phyloP scores from a whole-genome alignment of 2,113 vertebrate species.

The Paramormyrops kingsleyae region DNA sequence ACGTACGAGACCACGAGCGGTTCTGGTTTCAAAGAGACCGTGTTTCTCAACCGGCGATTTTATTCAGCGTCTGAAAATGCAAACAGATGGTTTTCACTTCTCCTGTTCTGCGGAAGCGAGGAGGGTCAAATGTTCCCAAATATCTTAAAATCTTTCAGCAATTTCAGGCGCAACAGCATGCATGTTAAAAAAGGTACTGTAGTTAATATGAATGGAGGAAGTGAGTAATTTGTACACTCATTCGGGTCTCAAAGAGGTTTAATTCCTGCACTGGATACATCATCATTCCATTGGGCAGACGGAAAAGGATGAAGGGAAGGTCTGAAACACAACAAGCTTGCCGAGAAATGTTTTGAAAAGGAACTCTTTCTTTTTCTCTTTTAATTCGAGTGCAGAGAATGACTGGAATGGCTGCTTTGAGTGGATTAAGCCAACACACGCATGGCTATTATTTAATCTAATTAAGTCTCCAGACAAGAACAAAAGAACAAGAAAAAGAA shows the following conservation, averaged over 20 bases:
- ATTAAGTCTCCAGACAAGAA: constrained; percentile 62
- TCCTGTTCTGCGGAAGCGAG: constrained; percentile 7
- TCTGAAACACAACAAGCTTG: constrained; percentile 28
- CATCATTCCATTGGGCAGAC: constrained; percentile 48
- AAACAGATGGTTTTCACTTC: constrained; percentile 21
- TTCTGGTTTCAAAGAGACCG: not conserved
- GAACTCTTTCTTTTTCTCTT: constrained; percentile 50
- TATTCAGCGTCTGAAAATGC: constrained; percentile 11
- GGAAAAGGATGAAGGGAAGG: constrained; percentile 35
- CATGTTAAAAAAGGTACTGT: constrained; percentile 14
- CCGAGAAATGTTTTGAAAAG: constrained; percentile 59
- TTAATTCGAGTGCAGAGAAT: constrained; percentile 50
- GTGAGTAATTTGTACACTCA: constrained; percentile 39
- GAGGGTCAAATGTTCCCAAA: constrained; percentile 31
- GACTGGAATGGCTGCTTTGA: constrained; percentile 57
- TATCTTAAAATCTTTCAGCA: constrained; percentile 31
- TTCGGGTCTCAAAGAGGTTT: constrained; percentile 30
- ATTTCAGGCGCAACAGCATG: constrained; percentile 23
- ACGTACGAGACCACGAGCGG: not conserved
- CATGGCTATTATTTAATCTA: constrained; percentile 66
- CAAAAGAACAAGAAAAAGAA: constrained; percentile 50
- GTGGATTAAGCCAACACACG: constrained; percentile 68
- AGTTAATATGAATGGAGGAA: constrained; percentile 40
- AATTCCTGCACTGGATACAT: constrained; percentile 42
- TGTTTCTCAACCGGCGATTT: constrained; percentile 5